A percentile compares a stretch with the other conserved stretches of the same genome.
Conservation (phyloP, 2,113 vertebrate species). For the Erythrocercus mccallii region DNA sequence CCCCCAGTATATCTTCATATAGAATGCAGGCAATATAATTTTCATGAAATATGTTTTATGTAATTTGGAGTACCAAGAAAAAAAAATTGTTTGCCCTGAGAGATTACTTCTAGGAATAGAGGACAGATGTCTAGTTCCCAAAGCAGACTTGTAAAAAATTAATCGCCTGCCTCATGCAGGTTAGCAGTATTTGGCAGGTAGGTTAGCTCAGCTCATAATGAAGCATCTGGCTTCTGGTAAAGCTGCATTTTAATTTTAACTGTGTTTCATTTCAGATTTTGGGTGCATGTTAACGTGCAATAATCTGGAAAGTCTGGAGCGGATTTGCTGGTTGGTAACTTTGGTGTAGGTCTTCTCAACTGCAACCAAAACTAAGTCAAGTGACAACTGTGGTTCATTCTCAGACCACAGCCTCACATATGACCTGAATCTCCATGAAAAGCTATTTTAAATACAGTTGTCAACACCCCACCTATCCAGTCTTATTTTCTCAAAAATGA, state of each 20-base stretch:
- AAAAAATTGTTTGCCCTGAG: not conserved
- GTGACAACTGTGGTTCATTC: not conserved
- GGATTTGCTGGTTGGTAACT: not conserved
- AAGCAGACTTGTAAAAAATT: constrained; percentile 56
- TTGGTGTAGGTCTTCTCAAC: not conserved
- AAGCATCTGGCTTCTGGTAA: constrained; percentile 46
- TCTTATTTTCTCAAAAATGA: not conserved
- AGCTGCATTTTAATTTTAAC: constrained; percentile 2
- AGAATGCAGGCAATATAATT: not conserved
- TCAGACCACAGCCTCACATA: not conserved
- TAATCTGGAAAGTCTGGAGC: not conserved
- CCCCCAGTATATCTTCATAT: not conserved
- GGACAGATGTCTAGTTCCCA: constrained; percentile 20
- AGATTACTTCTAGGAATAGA: constrained; percentile 26
- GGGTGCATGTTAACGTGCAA: not conserved
- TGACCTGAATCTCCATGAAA: not conserved
- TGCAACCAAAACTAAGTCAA: not conserved
- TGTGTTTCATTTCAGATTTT: constrained; percentile 8
- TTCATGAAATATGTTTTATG: not conserved
- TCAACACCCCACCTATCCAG: not conserved
- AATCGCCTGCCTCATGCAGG: constrained; percentile 39
- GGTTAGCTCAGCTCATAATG: constrained; percentile 30
- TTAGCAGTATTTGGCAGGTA: constrained; percentile 37
- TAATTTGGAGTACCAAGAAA: not conserved
- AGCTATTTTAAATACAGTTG: not conserved